phyloP scores from a whole-genome alignment of 2,797 vertebrate species.

The Tadarida brasiliensis region DNA sequence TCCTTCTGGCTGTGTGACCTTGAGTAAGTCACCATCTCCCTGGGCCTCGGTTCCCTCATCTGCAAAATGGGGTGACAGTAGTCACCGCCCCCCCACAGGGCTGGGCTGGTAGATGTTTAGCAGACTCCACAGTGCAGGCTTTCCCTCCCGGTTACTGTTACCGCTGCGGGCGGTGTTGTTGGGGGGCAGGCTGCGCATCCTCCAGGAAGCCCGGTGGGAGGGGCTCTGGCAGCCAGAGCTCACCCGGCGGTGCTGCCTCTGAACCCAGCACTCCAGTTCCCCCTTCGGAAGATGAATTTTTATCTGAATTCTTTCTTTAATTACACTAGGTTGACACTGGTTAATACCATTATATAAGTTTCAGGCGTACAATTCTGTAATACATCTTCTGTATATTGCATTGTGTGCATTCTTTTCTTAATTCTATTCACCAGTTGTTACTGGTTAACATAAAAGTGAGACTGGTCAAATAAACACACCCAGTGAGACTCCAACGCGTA shows the following conservation, averaged over 20 bases:
- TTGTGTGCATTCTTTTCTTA: conserved; percentile 29
- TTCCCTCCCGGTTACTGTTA: neutral
- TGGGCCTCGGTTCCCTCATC: neutral
- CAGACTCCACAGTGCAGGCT: neutral
- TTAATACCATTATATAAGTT: neutral
- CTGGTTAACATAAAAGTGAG: neutral
- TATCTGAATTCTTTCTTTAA: neutral
- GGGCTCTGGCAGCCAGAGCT: neutral
- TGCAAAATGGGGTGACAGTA: neutral
- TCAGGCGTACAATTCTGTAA: neutral
- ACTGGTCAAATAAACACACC: neutral
- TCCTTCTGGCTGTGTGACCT: neutral
- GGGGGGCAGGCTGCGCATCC: neutral
- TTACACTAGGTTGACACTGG: neutral
- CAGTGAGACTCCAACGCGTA: neutral
- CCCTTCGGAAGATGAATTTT: neutral
- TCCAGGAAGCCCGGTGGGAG: neutral
- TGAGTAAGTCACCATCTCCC: neutral
- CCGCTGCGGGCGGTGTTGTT: neutral
- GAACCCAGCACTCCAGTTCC: neutral
- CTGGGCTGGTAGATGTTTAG: neutral
- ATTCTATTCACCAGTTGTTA: neutral
- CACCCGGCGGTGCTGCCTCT: neutral
- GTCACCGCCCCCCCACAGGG: neutral
- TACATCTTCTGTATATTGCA: neutral